Evolutionary conservation across 2,888 invertebrate genomes (phyloP), one percentile per base, ranked within the genome.

Genomic region (Leptogaster cylindrica): DNA sequence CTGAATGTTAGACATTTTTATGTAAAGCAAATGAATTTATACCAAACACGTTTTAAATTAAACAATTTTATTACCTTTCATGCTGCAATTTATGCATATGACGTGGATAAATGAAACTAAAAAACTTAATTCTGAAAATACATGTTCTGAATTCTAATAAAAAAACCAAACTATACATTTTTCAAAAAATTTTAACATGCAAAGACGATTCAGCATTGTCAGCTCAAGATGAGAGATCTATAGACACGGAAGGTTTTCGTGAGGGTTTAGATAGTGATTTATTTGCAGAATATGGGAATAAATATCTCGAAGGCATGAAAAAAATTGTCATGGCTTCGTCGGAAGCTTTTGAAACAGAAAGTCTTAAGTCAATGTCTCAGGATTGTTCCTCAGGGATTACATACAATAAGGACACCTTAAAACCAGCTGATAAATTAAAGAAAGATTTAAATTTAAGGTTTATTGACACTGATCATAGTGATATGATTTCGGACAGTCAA

Each of bases 271-370:
- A 28, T 23, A 65, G 55, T 12, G 52, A 55, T 16, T 8, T 33
- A n/a, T 28, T 25, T 25, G 51, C 51, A 14, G 48, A 50, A 31
- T 46, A 31, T 20, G 46, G 28, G 41, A 58, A 23, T 31, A 44
- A 28, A 16, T 63, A 63, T 31, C 28, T 63, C 25, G 28, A 28
- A 23, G 28, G 31, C 48, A 14, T 48, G 12, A 48, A 50, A 33
- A 31, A 12, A 12, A 23, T 23, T 23, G 46, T 20, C 8, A 48
- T 73, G 52, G 73, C 73, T 5, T 69, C 71, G 20, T 50, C 70
- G 4, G 73, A 73, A 65, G 72, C 72, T 68, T 72, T 73, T 65
- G 73, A 72, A 61, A 67, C 66, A 20, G 69, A 69, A 14, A 70
- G 68, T 65, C 61, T 65, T 7, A 28, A 50, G 39, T 67, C 70